phyloP scores from a whole-genome alignment of 2,888 invertebrate genomes.

The Gryllus longicercus region DNA sequence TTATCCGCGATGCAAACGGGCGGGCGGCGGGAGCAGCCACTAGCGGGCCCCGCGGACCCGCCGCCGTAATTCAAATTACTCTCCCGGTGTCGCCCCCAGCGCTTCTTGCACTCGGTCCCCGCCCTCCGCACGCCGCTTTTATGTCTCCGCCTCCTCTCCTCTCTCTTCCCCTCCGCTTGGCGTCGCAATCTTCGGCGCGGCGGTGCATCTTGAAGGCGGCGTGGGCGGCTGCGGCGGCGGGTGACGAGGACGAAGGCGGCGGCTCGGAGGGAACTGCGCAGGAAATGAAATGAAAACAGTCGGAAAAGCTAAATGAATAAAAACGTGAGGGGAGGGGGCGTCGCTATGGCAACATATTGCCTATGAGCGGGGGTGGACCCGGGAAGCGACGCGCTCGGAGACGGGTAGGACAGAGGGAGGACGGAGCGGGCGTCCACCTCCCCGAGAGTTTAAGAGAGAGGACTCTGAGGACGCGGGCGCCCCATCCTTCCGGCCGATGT shows the following conservation, averaged over 20 bases:
- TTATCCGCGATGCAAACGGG: not conserved
- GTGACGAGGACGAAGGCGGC: too few relatives aligned
- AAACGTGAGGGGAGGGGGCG: constrained; percentile 4
- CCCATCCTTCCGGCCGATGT: not conserved
- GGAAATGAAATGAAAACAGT: constrained; percentile 31
- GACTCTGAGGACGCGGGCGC: not conserved
- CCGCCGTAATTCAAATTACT: not conserved
- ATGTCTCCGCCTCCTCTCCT: not conserved
- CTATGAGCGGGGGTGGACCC: not conserved
- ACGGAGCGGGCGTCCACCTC: not conserved
- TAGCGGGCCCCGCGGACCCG: not conserved
- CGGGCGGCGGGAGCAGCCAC: not conserved
- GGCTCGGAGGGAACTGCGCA: not conserved
- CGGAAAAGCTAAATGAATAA: constrained; percentile 29
- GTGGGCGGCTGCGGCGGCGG: not conserved
- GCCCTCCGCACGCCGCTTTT: not conserved
- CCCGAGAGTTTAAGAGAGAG: not conserved
- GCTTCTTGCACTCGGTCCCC: not conserved
- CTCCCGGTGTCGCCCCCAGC: not conserved
- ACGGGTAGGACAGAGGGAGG: not conserved
- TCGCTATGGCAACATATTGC: constrained; percentile 17
- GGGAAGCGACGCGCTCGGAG: too few relatives aligned
- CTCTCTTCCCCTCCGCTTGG: not conserved
- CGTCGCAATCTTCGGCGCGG: not conserved
- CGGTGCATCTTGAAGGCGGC: too few relatives aligned